Evolutionary conservation across 2,113 vertebrate species (phyloP), one percentile per base, ranked within the genome.

Genomic region (Callopanchax toddi): DNA sequence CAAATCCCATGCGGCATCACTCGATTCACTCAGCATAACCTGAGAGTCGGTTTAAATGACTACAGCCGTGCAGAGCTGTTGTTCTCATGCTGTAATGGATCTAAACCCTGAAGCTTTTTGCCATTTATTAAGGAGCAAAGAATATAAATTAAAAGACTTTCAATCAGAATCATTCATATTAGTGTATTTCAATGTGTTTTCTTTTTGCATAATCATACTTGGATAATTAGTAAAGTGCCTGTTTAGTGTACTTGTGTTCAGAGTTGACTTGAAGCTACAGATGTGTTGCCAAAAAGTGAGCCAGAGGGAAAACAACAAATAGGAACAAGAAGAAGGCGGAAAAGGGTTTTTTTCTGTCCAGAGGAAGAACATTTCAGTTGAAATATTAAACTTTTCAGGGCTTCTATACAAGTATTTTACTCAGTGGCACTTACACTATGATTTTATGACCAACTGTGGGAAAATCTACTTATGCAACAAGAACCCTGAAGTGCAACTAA

Each of bases 21-120:
- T 66, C 16, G 22, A 45, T 60, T 75, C 49, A 10, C 44, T 49
- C 46, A 57, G 60, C 26, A 62, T 16, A 65, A 83, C 36, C 22
- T 21, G 13, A 32, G 34, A 59, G 43, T 58, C 40, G 20, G 44
- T 58, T 3, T 50, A 40, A 54, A 32, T 50, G 6, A 62, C 17
- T 43, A n/a, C 11, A 75, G 21, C 4, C 3, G 9, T 20, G 37
- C 48, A 53, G 29, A 61, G 45, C 25, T 59, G 58, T 60, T 49
- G 59, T 36, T 49, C 22, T 67, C 69, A 20, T 16, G 18, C 20
- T 42, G n/a, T 20, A 18, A 23, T 21, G 13, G 46, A 50, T 55
- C 29, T 48, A 49, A 36, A 52, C 23, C 20, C 25, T 49, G 43
- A 62, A 25, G 9, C 40, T 21, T 26, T 70, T 22, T 37, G 15